Evolutionary conservation across 2,888 invertebrate genomes (phyloP).

Genomic region (Pachliopta kotzebuea): DNA sequence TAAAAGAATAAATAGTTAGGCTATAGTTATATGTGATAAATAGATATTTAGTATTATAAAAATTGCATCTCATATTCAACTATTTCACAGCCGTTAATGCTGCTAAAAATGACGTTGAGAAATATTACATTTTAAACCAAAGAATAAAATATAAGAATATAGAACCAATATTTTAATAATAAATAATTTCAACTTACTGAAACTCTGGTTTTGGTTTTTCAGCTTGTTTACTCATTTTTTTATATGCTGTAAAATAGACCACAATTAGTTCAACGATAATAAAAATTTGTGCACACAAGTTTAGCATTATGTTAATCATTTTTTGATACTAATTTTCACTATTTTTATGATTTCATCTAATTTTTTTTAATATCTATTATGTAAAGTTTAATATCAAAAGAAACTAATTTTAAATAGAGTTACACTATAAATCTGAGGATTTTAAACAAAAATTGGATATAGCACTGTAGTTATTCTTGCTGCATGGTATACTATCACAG

Average conservation of each 20-base stretch:
- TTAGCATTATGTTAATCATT: neutral
- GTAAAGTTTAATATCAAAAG: neutral
- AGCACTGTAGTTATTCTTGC: neutral
- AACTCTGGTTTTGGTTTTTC: constrained; percentile 18
- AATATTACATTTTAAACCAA: too few species aligned
- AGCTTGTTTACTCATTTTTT: constrained; percentile 12
- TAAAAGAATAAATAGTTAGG: too few species aligned
- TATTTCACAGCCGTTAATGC: too few species aligned
- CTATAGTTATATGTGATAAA: too few species aligned
- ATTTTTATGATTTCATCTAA: neutral
- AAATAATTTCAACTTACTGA: constrained; percentile 22
- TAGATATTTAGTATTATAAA: too few species aligned
- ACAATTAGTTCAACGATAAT: neutral
- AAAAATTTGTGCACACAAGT: neutral
- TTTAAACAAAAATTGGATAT: neutral
- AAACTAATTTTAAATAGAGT: neutral
- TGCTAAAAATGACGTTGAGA: too few species aligned
- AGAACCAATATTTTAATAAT: neutral
- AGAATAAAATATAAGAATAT: neutral
- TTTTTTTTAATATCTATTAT: neutral
- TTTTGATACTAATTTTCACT: too few species aligned
- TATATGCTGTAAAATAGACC: constrained; percentile 20
- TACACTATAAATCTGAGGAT: neutral
- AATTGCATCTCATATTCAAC: too few species aligned
- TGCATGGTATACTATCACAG: neutral